These are phyloP conservation scores for Hippocampus kuda DNA, from an alignment of 2,797 vertebrate species.

Conservation along the genomic window DNA sequence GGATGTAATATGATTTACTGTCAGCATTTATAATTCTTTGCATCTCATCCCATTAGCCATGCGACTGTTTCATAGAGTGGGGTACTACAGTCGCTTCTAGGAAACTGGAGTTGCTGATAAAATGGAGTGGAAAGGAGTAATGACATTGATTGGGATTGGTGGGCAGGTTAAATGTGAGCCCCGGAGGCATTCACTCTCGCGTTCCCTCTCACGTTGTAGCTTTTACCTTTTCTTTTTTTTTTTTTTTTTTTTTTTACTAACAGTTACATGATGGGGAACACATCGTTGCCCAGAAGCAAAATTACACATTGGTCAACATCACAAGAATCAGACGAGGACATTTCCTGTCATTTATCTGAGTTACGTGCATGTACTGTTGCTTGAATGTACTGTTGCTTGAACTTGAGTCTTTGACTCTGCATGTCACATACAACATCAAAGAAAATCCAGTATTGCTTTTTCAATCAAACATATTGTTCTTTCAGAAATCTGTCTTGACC, in stretches of 20 bases:
- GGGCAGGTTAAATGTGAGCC: slow-evolving; percentile 69
- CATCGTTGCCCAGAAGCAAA: slow-evolving; percentile 33
- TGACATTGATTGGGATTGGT: slow-evolving; percentile 87
- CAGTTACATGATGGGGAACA: slow-evolving; percentile 13
- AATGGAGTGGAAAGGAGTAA: slow-evolving; percentile 83
- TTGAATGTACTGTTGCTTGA: slow-evolving; percentile 33
- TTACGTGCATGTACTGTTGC: slow-evolving; percentile 34
- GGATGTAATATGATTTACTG: slow-evolving; percentile 99
- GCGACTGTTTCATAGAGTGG: slow-evolving; percentile 91
- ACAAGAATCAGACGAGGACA: slow-evolving; percentile 29
- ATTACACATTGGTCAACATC: slow-evolving; percentile 51
- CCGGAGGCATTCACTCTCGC: slow-evolving; percentile 45
- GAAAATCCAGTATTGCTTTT: background rate
- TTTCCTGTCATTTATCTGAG: slow-evolving; percentile 43
- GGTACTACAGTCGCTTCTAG: slow-evolving; percentile 87
- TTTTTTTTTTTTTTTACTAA: slow-evolving; percentile 14
- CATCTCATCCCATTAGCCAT: slow-evolving; percentile 99
- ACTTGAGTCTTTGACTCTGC: slow-evolving; percentile 4
- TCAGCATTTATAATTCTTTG: slow-evolving; percentile 99
- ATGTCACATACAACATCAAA: background rate
- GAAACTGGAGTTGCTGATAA: slow-evolving; percentile 78
- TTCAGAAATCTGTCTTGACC: background rate
- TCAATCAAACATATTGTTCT: background rate
- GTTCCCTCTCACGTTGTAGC: slow-evolving; percentile 31
- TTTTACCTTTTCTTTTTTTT: slow-evolving; percentile 33